Evolutionary conservation across 1,140 invertebrate genomes (phyloP), one percentile per base, ranked within the genome.

Genomic region (Pseudomyrmex sp.): DNA sequence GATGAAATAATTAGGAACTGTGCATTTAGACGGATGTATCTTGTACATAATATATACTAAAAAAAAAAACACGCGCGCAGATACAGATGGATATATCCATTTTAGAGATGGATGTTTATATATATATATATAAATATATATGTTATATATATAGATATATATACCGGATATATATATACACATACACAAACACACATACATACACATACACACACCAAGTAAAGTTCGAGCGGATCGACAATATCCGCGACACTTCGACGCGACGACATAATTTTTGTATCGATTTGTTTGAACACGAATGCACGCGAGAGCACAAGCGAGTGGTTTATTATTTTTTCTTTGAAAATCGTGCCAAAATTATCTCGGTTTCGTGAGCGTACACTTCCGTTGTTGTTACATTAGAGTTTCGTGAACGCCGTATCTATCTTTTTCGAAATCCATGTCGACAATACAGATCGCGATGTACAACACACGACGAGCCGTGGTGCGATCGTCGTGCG

Each of bases 311-410:
- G 88, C 88, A 89, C 87, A 87, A 87, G 88, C 85, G 88, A 88
- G 87, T 84, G 89, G 35, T 35, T 35, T 35, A 74, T 89, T 76
- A 90, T 83, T 89, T 86, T 77, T 92, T 88, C 90, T 91, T 85
- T 85, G 88, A 76, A 61, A 90, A 92, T 92, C 90, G 93, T 93
- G 93, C 93, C 93, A 93, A 93, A 93, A 93, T 93, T 91, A 88
- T 85, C 86, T 92, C 88, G 82, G 90, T 92, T 93, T 87, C 65
- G 58, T 66, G 77, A 63, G 74, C n/a, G 20, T 15, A 54, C 69
- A 76, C 66, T 89, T 88, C 68, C 73, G 87, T 89, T 88, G 50
- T 85, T 76, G 73, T 88, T 89, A 63, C 74, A 83, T 79, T 77
- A 76, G 83, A 88, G 74, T 88, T 89, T 88, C 75, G 77, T 83